Percentiles rank a stretch among this genome's conserved stretches.
These are phyloP conservation scores for Clitarchus hookeri DNA, from an alignment of 2,888 invertebrate genomes.

Conservation along the genomic window DNA sequence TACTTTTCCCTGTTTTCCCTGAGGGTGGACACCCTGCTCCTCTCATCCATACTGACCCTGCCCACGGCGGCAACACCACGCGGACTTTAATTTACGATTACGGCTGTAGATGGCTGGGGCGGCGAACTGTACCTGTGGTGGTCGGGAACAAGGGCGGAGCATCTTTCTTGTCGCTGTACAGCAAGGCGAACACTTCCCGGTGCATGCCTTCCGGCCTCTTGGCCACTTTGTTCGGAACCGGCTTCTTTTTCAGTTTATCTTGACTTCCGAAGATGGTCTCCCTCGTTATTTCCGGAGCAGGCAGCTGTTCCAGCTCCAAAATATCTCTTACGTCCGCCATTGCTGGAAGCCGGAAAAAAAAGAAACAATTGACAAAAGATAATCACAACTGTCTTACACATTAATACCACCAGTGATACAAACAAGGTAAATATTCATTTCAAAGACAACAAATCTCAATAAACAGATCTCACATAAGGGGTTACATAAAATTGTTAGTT, in stretches of 20 bases:
- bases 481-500: too few relatives aligned
- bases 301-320: constrained; percentile 81
- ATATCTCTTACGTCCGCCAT: constrained; percentile 95
- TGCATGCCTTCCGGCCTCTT: constrained; percentile 98
- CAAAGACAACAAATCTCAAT: too few relatives aligned
- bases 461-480: too few relatives aligned
- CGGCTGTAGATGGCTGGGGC: too few relatives aligned
- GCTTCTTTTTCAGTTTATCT: constrained; percentile 73
- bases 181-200: constrained; percentile 92
- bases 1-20: too few relatives aligned
- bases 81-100: background rate
- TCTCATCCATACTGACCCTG: background rate
- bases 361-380: too few relatives aligned
- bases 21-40: background rate
- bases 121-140: constrained; percentile 71
- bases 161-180: constrained; percentile 93
- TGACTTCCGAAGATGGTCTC: constrained; percentile 74
- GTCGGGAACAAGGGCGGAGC: constrained; percentile 91
- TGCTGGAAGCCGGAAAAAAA: background rate
- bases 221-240: constrained; percentile 64
- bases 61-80: background rate
- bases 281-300: constrained; percentile 76
- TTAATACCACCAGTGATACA: too few relatives aligned
- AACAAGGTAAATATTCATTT: too few relatives aligned
- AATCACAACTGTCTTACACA: too few relatives aligned